Evolutionary conservation across 2,888 invertebrate species (phyloP), one percentile per base, ranked within the genome.

Genomic region (Crepidodera aurea): DNA sequence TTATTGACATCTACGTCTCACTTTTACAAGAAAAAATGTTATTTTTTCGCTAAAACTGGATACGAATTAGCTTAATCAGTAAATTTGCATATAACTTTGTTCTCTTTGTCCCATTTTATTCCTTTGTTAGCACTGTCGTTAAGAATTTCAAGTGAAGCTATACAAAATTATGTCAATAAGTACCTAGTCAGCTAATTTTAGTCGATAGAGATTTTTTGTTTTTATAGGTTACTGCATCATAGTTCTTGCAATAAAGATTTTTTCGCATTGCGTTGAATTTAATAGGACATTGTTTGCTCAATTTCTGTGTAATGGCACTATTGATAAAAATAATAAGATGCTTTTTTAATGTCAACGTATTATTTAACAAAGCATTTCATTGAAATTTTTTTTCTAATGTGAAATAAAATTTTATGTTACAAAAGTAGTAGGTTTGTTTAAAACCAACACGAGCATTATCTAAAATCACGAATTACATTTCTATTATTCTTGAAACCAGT

Each of bases 1-100:
- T 71, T 69, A 73, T 73, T 74, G 73, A 73, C 73, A 73, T 73
- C 70, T 76, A 67, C 75, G 75, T 73, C 73, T 77, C 67, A 72
- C 39, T 58, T 59, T 25, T 18, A 39, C 25, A 39, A 10, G 29
- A 48, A 46, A 22, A 56, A 42, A 2, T 46, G 16, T 56, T 56
- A 15, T 34, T 46, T 56, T n/a, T 56, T 25, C 19, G 13, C 7
- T 25, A 15, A 48, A 53, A 32, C 12, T 27, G 27, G 10, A 25
- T 40, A 40, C 25, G 13, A 54, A 37, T 29, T n/a, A 25, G n/a
- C 12, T 44, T 18, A 19, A 29, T 29, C 18, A 32, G 29, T 22
- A 44, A 12, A 37, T 15, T 3, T 10, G 27, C 2, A 6, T 13
- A 27, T 40, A 19, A 53, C 5, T 40, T 40, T 16, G 15, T 13